A percentile compares a stretch with the other conserved stretches of the same genome.
These are phyloP conservation scores for Synchiropus splendidus DNA, from an alignment of 2,113 vertebrate species.

Conservation along the genomic window DNA sequence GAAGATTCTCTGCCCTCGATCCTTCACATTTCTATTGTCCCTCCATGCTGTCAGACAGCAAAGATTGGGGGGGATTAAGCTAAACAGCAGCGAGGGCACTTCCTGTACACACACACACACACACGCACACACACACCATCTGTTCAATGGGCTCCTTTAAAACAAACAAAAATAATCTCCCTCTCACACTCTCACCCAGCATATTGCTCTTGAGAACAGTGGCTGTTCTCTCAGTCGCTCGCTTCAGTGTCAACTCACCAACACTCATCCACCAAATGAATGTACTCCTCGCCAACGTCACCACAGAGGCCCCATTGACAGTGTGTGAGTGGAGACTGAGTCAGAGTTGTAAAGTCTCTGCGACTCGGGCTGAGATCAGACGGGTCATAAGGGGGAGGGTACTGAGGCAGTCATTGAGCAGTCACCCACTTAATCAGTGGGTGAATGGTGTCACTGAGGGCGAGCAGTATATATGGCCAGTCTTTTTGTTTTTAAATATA, in stretches of 20 bases:
- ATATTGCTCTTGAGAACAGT: conserved; percentile 47
- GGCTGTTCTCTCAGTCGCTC: conserved; percentile 30
- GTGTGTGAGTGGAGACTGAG: conserved; percentile 17
- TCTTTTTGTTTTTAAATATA: too few species aligned
- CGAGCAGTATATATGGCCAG: too few species aligned
- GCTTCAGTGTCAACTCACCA: conserved; percentile 29
- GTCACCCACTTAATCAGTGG: conserved; percentile 10
- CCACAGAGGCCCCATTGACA: conserved; percentile 54
- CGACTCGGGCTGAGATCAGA: conserved; percentile 48
- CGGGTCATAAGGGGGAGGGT: conserved; percentile 16
- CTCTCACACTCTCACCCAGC: conserved; percentile 28
- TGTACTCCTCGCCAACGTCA: conserved; percentile 12
- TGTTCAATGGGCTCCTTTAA: conserved; percentile 19
- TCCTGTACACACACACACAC: conserved; percentile 14
- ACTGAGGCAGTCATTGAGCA: conserved; percentile 18
- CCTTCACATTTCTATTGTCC: too few species aligned
- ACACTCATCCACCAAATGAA: conserved; percentile 32
- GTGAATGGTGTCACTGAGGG: background rate
- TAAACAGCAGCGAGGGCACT: conserved; percentile 6
- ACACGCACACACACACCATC: conserved; percentile 13
- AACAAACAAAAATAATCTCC: conserved; percentile 42
- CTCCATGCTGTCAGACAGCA: too few species aligned
- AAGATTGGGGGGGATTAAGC: background rate
- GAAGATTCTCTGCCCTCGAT: too few species aligned
- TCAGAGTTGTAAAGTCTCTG: conserved; percentile 34